Base-by-base conservation (phyloP, 2,113 vertebrate species). In the Spea bombifrons region DNA sequence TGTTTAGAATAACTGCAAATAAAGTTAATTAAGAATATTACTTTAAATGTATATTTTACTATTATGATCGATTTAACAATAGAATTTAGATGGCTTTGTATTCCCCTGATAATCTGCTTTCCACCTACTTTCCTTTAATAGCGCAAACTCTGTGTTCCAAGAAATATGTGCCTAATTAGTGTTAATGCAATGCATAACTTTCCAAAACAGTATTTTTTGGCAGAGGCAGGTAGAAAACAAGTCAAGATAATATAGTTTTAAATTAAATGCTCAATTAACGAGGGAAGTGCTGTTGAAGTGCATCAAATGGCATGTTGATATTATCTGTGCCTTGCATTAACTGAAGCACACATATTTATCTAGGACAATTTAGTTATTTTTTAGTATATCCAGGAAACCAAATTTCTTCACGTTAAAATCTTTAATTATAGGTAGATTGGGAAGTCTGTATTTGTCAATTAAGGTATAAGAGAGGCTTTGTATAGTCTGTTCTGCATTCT, bases 181-280 rank as follows among this genome's bases (percentile, higher is more conserved):
- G 77, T 66, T 79, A 79, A 79, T 79, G 63, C 17, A 66, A 79
- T 73, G 77, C 77, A 59, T 66, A 78, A 73, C 70, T 79, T 79
- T 79, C 70, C 77, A 79, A 73, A 79, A 79, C 70, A 79, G 70
- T 67, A 46, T 79, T 79, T 79, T 79, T 73, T 79, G 77, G 77
- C 77, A 79, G 77, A 67, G 44, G 50, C n/a, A 79, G 70, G 70
- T 66, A 79, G 77, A 70, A 79, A 73, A 49, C 63, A 48, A 79
- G 70, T 79, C 70, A 73, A 73, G 63, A 79, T 79, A 66, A 57
- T 79, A 79, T 79, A 79, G 77, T 73, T 79, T 66, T 57, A 79
- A 79, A 73, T 79, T 73, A 79, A 79, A 79, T 79, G 77, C 77
- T 79, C 77, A 79, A 73, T 79, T 79, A 79, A 67, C 70, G 49